A percentile compares a stretch with the other conserved stretches of the same genome.
Evolutionary conservation across 2,797 vertebrate genomes (phyloP).

Genomic region (Schizopygopsis malacanthus): DNA sequence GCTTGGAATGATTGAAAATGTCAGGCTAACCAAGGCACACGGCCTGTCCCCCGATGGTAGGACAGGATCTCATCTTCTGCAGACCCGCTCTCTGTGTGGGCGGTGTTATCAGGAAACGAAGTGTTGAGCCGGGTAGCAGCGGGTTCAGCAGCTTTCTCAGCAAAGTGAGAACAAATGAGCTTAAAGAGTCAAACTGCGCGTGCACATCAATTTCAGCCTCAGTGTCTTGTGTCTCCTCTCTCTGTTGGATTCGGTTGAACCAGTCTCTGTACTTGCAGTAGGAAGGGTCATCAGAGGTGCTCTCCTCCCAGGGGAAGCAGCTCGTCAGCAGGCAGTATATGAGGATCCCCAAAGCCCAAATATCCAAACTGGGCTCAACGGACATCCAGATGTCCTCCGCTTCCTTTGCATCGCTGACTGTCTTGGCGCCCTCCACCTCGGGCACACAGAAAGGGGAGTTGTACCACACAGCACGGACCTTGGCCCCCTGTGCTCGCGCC

Average conservation of each 20-base stretch:
- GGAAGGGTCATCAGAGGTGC: constrained; percentile 82
- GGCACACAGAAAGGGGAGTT: constrained; percentile 87
- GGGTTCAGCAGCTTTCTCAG: constrained; percentile 85
- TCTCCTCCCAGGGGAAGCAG: constrained; percentile 97
- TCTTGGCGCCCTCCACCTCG: constrained; percentile 72
- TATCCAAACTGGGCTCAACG: constrained; percentile 87
- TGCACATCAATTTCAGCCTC: constrained; percentile 69
- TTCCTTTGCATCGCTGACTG: constrained; percentile 59
- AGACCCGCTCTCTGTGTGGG: too few species aligned
- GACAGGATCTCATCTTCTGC: too few species aligned
- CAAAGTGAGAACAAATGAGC: constrained; percentile 79
- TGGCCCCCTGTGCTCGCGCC: constrained; percentile 72
- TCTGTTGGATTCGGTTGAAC: constrained; percentile 72
- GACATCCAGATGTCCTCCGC: constrained; percentile 78
- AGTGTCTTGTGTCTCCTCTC: constrained; percentile 54
- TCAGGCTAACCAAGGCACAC: too few species aligned
- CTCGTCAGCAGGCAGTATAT: constrained; percentile 91
- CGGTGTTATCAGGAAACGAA: too few species aligned
- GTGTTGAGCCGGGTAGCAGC: constrained; percentile 76
- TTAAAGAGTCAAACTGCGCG: constrained; percentile 85
- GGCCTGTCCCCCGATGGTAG: too few species aligned
- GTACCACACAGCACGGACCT: constrained; percentile 78
- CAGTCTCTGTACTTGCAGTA: constrained; percentile 86
- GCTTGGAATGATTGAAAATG: too few species aligned
- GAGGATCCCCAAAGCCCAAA: constrained; percentile 92